These are phyloP conservation scores for Zaprionus tsacasi DNA, from an alignment of 1,140 invertebrate species.

Conservation along the genomic window DNA sequence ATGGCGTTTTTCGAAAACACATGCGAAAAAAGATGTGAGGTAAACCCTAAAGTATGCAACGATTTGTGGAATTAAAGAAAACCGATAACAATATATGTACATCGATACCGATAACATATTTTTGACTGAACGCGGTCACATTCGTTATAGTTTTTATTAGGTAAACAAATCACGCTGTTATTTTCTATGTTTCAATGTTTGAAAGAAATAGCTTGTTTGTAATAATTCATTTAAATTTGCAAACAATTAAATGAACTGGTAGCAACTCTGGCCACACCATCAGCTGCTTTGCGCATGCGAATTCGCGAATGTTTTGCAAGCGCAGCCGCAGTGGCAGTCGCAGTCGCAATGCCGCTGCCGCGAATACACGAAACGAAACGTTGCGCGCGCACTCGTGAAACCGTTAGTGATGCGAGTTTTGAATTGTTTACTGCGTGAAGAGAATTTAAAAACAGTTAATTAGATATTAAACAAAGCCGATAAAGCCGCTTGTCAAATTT, in stretches of 20 bases:
- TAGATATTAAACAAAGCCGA: neutral
- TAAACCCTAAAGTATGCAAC: no score
- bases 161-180: no score
- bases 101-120: no score
- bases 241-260: neutral
- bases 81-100: no score
- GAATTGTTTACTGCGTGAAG: constrained; percentile 13
- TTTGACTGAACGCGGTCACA: no score
- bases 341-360: constrained; percentile 47
- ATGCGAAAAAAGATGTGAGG: no score
- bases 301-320: constrained; percentile 42
- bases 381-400: constrained; percentile 16
- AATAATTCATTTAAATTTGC: neutral
- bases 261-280: constrained; percentile 17
- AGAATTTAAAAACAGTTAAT: constrained; percentile 10
- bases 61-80: no score
- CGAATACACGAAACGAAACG: constrained; percentile 18
- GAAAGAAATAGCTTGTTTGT: no score
- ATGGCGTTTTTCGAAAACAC: no score
- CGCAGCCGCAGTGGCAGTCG: constrained; percentile 23
- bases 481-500: neutral
- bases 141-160: no score
- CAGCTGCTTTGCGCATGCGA: constrained; percentile 47
- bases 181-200: no score
- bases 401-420: constrained; percentile 27